These are phyloP conservation scores for Cranoglanis bouderius DNA, from an alignment of 2,113 vertebrate species.

Conservation along the genomic window DNA sequence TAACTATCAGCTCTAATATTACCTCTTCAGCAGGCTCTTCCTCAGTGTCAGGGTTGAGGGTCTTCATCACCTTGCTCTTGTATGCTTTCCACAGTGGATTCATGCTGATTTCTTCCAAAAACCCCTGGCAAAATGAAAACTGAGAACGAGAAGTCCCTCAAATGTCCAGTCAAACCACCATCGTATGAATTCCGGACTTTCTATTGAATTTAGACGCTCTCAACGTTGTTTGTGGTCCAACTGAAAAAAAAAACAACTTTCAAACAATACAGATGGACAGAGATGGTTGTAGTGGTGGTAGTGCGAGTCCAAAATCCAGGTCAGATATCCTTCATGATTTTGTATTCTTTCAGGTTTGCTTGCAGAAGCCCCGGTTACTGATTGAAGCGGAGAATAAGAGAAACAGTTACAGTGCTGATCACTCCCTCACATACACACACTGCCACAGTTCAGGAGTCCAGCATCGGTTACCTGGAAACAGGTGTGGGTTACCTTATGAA, in stretches of 20 bases:
- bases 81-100: slow-evolving; percentile 78
- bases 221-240: slow-evolving; percentile 52
- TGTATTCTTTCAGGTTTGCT: slow-evolving; percentile 33
- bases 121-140: slow-evolving; percentile 30
- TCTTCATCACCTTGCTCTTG: slow-evolving; percentile 80
- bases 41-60: slow-evolving; percentile 72
- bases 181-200: slow-evolving; percentile 47
- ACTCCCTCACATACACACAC: slow-evolving; percentile 51
- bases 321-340: slow-evolving; percentile 53
- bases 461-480: slow-evolving; percentile 80
- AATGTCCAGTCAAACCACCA: slow-evolving; percentile 49
- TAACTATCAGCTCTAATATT: neutral
- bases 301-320: slow-evolving; percentile 28
- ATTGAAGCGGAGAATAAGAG: slow-evolving; percentile 57
- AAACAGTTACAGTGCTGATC: slow-evolving; percentile 48
- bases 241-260: neutral
- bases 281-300: neutral
- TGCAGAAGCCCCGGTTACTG: slow-evolving; percentile 46
- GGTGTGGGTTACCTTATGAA: slow-evolving; percentile 79
- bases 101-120: slow-evolving; percentile 62
- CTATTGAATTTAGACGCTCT: slow-evolving; percentile 44
- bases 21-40: slow-evolving; percentile 59
- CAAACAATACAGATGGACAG: slow-evolving; percentile 15
- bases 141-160: slow-evolving; percentile 44
- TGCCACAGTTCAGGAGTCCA: slow-evolving; percentile 65